A percentile compares a stretch with the other conserved stretches of the same genome.
These are phyloP conservation scores for Styela clava DNA, from an alignment of 23 tunicate species.

Conservation along the genomic window DNA sequence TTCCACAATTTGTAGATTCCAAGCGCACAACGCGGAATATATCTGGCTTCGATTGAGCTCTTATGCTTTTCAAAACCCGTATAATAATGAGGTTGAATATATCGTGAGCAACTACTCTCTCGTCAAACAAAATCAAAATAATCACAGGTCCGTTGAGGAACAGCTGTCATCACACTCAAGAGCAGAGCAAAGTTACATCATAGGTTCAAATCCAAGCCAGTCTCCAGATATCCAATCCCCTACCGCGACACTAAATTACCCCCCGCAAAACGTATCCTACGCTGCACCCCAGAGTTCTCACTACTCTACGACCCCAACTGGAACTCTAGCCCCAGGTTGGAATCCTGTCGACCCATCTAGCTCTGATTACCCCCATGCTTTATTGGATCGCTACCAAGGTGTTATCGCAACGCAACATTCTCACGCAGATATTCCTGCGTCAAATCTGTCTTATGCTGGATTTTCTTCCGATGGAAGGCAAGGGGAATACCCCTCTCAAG, in stretches of 20 bases:
- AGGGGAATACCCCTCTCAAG: slow-evolving; percentile 3
- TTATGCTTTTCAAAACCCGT: slow-evolving; percentile 84
- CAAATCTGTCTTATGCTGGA: too few relatives aligned
- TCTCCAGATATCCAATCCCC: slow-evolving; percentile 17
- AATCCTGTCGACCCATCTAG: background rate
- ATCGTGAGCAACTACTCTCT: slow-evolving; percentile 62
- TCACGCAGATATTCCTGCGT: background rate
- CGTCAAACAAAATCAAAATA: slow-evolving; percentile 41
- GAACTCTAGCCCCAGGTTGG: background rate
- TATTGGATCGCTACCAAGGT: slow-evolving; percentile 11
- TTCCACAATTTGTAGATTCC: slow-evolving; percentile 62
- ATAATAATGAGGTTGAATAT: slow-evolving; percentile 84
- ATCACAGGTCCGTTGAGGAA: background rate
- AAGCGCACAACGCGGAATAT: slow-evolving; percentile 57
- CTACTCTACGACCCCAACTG: background rate
- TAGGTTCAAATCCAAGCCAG: background rate
- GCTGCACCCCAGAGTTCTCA: background rate
- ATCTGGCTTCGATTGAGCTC: slow-evolving; percentile 68
- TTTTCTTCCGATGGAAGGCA: slow-evolving; percentile 6
- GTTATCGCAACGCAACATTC: slow-evolving; percentile 2
- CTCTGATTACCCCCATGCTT: slow-evolving; percentile 16
- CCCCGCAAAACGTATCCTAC: slow-evolving; percentile 3
- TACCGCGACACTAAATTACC: slow-evolving; percentile 14
- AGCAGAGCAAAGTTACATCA: background rate
- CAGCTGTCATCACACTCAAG: background rate